These are phyloP conservation scores for Protophormia terraenovae DNA, from an alignment of 2,888 invertebrate species.

Conservation along the genomic window DNA sequence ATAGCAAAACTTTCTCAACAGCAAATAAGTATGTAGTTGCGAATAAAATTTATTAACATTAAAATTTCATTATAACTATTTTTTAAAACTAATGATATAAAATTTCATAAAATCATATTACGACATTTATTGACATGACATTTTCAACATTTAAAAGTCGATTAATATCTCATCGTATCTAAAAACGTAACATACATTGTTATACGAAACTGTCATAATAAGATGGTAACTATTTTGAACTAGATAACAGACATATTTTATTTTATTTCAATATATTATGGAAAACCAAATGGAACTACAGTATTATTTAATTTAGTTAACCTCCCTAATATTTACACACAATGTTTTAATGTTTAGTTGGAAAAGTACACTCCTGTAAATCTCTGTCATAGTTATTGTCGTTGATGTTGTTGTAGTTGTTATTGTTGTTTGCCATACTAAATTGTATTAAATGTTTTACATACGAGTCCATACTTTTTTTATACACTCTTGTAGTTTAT, in stretches of 20 bases:
- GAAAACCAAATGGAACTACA: too few relatives aligned
- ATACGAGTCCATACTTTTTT: neutral
- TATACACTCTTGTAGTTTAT: conserved; percentile 25
- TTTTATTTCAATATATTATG: neutral
- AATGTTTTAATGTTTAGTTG: neutral
- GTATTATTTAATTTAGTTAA: too few relatives aligned
- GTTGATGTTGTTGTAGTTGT: neutral
- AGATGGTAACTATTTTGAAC: neutral
- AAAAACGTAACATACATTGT: conserved; percentile 2
- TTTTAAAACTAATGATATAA: conserved; percentile 45
- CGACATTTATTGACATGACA: conserved; percentile 78
- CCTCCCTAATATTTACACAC: neutral
- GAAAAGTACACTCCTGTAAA: conserved; percentile 57
- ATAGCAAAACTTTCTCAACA: conserved; percentile 13
- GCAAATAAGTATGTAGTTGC: neutral
- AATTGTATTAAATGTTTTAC: neutral
- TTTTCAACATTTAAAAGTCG: conserved; percentile 75
- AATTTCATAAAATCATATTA: conserved; percentile 76
- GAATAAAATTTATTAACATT: conserved; percentile 42
- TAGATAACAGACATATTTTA: neutral
- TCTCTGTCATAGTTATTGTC: neutral
- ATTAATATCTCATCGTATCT: conserved; percentile 75
- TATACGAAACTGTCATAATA: conserved; percentile 12
- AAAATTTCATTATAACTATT: conserved; percentile 30
- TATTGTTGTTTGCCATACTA: neutral